These are phyloP conservation scores for Geodia barretti DNA, from an alignment of 37 sponge, comb jelly and placozoan genomes.

Conservation along the genomic window DNA sequence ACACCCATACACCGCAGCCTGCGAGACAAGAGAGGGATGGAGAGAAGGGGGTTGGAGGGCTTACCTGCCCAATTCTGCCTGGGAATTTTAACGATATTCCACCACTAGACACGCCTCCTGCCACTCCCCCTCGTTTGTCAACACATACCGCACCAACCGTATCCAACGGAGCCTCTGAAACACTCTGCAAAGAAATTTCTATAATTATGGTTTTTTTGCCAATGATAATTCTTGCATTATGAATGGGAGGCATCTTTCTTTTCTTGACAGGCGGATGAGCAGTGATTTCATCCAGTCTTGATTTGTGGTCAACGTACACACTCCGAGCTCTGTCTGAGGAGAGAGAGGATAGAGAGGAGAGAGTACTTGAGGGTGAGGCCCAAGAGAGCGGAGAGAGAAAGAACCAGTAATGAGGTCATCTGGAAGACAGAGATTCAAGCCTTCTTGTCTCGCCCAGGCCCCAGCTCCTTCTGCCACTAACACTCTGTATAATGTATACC, in stretches of 20 bases:
- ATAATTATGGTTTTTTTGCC: not conserved
- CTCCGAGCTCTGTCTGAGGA: constrained; percentile 46
- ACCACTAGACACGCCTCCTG: constrained; percentile 78
- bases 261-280: not conserved
- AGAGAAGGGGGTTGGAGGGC: not conserved
- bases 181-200: not conserved
- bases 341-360: too few species aligned
- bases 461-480: constrained; percentile 66
- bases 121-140: constrained; percentile 44
- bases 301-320: constrained; percentile 70
- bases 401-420: constrained; percentile 71
- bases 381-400: too few species aligned
- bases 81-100: constrained; percentile 82
- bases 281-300: constrained; percentile 37
- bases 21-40: not conserved
- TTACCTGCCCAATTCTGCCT: constrained; percentile 77
- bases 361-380: too few species aligned
- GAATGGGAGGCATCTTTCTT: not conserved
- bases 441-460: constrained; percentile 53
- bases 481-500: constrained; percentile 25
- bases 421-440: constrained; percentile 45
- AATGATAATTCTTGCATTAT: not conserved
- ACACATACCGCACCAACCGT: constrained; percentile 81
- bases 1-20: constrained; percentile 80
- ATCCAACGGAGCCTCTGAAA: constrained; percentile 30